phyloP scores from a whole-genome alignment of 2,113 vertebrate genomes.

The Lucifuga dentata region DNA sequence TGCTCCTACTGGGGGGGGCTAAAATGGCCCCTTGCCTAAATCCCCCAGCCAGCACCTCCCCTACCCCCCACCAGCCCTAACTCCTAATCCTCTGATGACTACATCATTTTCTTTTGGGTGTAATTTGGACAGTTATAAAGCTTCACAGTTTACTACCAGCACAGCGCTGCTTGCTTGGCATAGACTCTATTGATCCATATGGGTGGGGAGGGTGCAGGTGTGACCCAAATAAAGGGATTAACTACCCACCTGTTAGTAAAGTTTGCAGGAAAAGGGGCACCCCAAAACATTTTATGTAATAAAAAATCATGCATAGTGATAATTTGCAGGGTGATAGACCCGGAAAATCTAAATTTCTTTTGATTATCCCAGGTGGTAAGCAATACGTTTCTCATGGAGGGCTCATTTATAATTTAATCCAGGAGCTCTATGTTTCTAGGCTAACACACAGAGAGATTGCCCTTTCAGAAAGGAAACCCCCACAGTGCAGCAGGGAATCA shows the following conservation, averaged over 20 bases:
- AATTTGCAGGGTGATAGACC: slow-evolving; percentile 6
- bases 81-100: slow-evolving; percentile 82
- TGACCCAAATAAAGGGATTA: slow-evolving; percentile 67
- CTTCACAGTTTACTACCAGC: slow-evolving; percentile 47
- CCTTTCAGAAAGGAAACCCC: slow-evolving; percentile 80
- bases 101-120: slow-evolving; percentile 66
- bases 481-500: slow-evolving; percentile 75
- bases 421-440: slow-evolving; percentile 73
- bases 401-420: slow-evolving; percentile 83
- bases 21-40: slow-evolving; percentile 53
- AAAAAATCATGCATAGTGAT: neutral
- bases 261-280: slow-evolving; percentile 31
- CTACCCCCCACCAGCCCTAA: slow-evolving; percentile 38
- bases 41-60: slow-evolving; percentile 29
- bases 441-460: slow-evolving; percentile 75
- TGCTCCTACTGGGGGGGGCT: slow-evolving; percentile 15
- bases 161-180: slow-evolving; percentile 24
- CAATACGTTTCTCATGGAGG: slow-evolving; percentile 69
- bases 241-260: slow-evolving; percentile 50
- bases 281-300: neutral
- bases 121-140: slow-evolving; percentile 64
- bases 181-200: slow-evolving; percentile 49
- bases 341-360: slow-evolving; percentile 47
- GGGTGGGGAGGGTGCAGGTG: slow-evolving; percentile 47
- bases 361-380: slow-evolving; percentile 62